phyloP scores from a whole-genome alignment of 2,113 vertebrate species.

The Melanotaenia duboulayi region DNA sequence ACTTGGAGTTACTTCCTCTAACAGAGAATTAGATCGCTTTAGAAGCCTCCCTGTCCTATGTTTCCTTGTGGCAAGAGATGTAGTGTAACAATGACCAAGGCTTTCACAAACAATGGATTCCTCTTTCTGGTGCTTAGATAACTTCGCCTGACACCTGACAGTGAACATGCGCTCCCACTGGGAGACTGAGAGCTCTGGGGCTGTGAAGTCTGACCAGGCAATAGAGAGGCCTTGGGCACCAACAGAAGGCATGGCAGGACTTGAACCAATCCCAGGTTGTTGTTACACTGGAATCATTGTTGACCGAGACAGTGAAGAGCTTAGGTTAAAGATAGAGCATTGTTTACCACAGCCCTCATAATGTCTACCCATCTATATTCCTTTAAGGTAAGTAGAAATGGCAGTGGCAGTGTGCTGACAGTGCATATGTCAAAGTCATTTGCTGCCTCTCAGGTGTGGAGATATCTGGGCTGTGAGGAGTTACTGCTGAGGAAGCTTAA shows the following conservation, averaged over 20 bases:
- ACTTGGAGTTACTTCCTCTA: slow-evolving; percentile 48
- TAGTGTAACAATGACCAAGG: slow-evolving; percentile 70
- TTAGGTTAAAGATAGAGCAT: slow-evolving; percentile 32
- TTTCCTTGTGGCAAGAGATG: slow-evolving; percentile 66
- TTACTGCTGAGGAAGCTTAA: slow-evolving; percentile 44
- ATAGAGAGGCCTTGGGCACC: slow-evolving; percentile 42
- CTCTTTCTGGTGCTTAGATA: slow-evolving; percentile 58
- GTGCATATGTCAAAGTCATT: slow-evolving; percentile 59
- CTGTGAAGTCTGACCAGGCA: slow-evolving; percentile 51
- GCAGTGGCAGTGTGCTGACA: slow-evolving; percentile 56
- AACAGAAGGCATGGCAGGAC: slow-evolving; percentile 31
- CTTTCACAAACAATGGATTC: slow-evolving; percentile 73
- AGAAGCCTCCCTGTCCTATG: slow-evolving; percentile 62
- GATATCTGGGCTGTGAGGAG: slow-evolving; percentile 39
- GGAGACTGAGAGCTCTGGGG: slow-evolving; percentile 61
- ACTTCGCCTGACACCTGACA: slow-evolving; percentile 81
- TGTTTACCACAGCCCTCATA: slow-evolving; percentile 38
- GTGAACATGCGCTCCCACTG: slow-evolving; percentile 68
- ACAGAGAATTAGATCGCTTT: slow-evolving; percentile 67
- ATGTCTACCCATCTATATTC: slow-evolving; percentile 41
- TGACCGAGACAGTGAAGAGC: slow-evolving; percentile 34
- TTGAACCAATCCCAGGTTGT: slow-evolving; percentile 52
- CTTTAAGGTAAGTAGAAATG: slow-evolving; percentile 35
- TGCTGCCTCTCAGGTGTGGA: slow-evolving; percentile 32
- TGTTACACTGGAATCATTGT: slow-evolving; percentile 38